Percentiles rank a stretch among this genome's conserved stretches.
phyloP scores from a whole-genome alignment of 1,140 invertebrate species.

The Pararge aegeria region DNA sequence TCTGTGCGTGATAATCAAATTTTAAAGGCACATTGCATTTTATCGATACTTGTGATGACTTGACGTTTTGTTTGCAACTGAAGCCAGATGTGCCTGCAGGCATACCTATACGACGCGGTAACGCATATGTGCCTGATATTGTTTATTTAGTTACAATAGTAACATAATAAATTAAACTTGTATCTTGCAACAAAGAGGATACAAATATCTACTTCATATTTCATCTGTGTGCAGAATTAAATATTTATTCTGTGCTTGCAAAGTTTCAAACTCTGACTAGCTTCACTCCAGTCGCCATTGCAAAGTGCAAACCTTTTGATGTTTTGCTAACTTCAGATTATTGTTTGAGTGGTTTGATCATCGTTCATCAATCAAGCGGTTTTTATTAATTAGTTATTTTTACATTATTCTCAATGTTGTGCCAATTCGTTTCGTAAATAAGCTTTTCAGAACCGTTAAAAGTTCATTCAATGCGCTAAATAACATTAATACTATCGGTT shows the following conservation, averaged over 20 bases:
- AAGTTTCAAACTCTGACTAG: background rate
- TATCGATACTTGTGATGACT: no score
- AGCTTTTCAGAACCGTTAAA: slow-evolving; percentile 45
- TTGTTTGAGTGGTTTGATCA: slow-evolving; percentile 77
- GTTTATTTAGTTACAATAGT: no score
- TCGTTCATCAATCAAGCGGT: slow-evolving; percentile 74
- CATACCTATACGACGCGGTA: no score
- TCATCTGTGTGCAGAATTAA: slow-evolving; percentile 16
- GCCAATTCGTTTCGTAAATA: slow-evolving; percentile 56
- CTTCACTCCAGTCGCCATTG: slow-evolving; percentile 51
- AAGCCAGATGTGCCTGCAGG: no score
- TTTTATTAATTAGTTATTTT: slow-evolving; percentile 63
- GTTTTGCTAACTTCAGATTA: slow-evolving; percentile 69
- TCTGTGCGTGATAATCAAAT: no score
- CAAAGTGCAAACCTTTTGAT: slow-evolving; percentile 39
- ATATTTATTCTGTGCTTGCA: no score
- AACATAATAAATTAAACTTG: no score
- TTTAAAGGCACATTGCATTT: no score
- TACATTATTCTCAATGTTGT: slow-evolving; percentile 65
- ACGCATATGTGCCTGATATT: no score
- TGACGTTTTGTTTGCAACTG: no score
- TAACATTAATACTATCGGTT: slow-evolving; percentile 46
- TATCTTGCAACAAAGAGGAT: no score
- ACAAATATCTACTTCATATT: background rate
- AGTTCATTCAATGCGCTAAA: slow-evolving; percentile 42